Base-by-base conservation (phyloP, 2,888 invertebrate genomes). In the Iphiclides podalirius region DNA sequence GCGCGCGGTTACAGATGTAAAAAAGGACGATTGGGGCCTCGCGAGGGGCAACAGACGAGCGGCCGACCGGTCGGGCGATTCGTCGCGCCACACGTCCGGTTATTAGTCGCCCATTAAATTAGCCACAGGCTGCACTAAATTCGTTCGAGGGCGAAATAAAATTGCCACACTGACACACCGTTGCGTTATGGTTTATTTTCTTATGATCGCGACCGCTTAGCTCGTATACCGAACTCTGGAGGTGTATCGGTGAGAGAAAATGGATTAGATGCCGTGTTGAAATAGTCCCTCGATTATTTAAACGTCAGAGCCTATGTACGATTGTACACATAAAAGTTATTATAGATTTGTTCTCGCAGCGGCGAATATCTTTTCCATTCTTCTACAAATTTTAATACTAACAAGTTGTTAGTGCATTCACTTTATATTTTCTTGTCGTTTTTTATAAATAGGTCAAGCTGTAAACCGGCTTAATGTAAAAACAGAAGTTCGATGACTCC, bases 71-170 rank as follows among this genome's bases (percentile, higher is more conserved):
- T 72, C 59, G 47, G 20, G 11, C 70, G 66, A 81, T 78, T 75
- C 65, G 81, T 71, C 72, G 64, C 73, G 66, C 70, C 64, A 61
- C 59, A 67, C 54, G 65, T 70, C 70, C 58, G 46, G 58, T 62
- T 72, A 79, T 79, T 78, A 77, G 69, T 72, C 70, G 70, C 52
- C 70, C 70, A 75, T 74, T 75, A 77, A 77, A 79, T 80, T 75
- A 72, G 70, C 68, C 60, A 70, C 73, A 70, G 70, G 60, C 60
- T 63, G 64, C 69, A 75, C 63, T 76, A 76, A 75, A 77, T 73
- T 72, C 66, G 64, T 67, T 64, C 66, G 60, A 63, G 63, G 59
- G 58, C 63, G 65, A 72, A 74, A 77, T 75, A 74, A 77, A 78
- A 76, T 71, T 61, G 67, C 67, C 58, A 42, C 50, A 56, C 68